Evolutionary conservation across 2,888 invertebrate genomes (phyloP), one percentile per base, ranked within the genome.

Genomic region (Tetrapedia diversipes): DNA sequence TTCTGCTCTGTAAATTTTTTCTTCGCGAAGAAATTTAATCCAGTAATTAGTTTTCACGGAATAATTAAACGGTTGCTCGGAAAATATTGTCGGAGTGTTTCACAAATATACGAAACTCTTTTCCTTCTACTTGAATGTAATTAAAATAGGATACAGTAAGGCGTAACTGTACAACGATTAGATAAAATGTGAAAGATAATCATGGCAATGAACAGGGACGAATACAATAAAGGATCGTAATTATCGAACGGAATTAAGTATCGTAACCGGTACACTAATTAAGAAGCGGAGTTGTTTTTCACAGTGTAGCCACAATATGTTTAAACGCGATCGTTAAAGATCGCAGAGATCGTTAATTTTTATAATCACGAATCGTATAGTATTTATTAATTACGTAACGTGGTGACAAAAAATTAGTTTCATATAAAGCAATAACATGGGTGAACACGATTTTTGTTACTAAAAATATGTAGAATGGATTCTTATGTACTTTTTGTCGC

Each of bases 151-250:
- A n/a, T 22, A n/a, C 2, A 1, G 39, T 14, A 29, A 19, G n/a
- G 22, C 14, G 16, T n/a, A 43, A 43, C 53, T 32, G 43, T 27
- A 11, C 41, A 10, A 4, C 6, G 56, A 24, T 56, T 39, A 39
- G 39, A 56, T 39, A 24, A 24, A 56, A 24, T 56, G 4, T 22
- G 24, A 24, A 34, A 10, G 24, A 1, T 56, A 56, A 57, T 65
- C 34, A 34, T 14, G 10, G 43, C 34, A 10, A n/a, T 6, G 14
- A 24, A 14, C 10, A n/a, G 24, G 14, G 14, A 14, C 16, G 45
- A 24, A 4, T 34, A 43, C 43, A 56, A 65, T 56, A 56, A 65
- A 43, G 56, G 64, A 65, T 53, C 29, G 39, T 65, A 69, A 69
- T 65, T 64, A 37, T 69, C 65, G 27, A 65, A 29, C 45, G 43